phyloP scores from a whole-genome alignment of 2,113 vertebrate genomes.

The Phalacrocorax carbo region DNA sequence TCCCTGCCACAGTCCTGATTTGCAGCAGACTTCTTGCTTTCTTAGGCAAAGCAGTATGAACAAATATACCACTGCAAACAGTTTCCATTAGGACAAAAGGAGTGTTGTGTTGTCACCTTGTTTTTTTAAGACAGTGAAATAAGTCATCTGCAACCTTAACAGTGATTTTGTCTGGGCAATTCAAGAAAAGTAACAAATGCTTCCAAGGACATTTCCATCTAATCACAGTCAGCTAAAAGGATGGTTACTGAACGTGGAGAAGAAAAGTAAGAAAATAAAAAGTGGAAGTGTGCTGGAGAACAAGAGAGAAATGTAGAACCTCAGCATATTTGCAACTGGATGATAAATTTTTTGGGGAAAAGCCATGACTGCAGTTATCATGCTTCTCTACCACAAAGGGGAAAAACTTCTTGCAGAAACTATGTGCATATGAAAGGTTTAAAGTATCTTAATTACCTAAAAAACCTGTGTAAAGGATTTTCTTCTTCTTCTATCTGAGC shows the following conservation, averaged over 20 bases:
- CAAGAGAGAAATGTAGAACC: not conserved
- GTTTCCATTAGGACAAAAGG: not conserved
- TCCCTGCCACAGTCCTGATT: accelerated
- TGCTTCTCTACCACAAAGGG: not conserved
- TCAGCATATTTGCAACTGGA: not conserved
- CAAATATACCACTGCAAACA: not conserved
- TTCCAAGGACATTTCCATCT: not conserved
- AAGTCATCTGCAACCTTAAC: not conserved
- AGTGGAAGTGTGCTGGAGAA: not conserved
- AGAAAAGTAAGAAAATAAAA: not conserved
- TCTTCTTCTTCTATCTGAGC: not conserved
- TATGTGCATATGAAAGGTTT: not conserved
- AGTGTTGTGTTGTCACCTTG: not conserved
- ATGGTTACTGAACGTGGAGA: not conserved
- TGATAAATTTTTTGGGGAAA: not conserved
- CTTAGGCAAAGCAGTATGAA: not conserved
- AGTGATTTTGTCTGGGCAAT: not conserved
- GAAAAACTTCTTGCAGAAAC: not conserved
- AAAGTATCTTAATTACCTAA: not conserved
- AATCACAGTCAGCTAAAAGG: not conserved
- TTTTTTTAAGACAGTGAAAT: not conserved
- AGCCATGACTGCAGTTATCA: not conserved
- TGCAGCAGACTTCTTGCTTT: not conserved
- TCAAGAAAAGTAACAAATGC: not conserved
- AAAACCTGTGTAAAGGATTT: not conserved